phyloP scores from a whole-genome alignment of 2,888 invertebrate species.

The Aphrophora alni region DNA sequence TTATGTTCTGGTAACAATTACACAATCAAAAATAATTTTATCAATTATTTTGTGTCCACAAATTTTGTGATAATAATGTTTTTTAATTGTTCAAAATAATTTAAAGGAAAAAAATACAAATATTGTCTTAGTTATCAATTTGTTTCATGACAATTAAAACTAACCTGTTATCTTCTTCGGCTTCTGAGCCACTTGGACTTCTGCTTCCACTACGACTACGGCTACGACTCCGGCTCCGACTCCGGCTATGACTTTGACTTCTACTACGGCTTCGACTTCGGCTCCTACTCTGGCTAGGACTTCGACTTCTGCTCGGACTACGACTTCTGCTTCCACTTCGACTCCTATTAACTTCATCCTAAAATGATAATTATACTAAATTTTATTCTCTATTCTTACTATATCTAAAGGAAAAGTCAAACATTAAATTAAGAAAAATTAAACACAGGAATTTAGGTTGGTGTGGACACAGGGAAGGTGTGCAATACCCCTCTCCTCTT shows the following conservation, averaged over 20 bases:
- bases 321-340: slow-evolving; percentile 22
- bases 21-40: no score
- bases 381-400: neutral
- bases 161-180: slow-evolving; percentile 51
- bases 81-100: no score
- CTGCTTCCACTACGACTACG: slow-evolving; percentile 41
- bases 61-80: neutral
- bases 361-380: neutral
- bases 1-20: no score
- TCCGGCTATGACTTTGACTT: slow-evolving; percentile 41
- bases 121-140: no score
- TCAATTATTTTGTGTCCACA: neutral
- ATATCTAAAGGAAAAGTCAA: neutral
- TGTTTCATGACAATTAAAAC: no score
- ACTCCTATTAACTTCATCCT: neutral
- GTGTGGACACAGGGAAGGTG: no score
- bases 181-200: slow-evolving; percentile 48
- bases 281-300: slow-evolving; percentile 40
- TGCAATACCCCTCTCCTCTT: no score
- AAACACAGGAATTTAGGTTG: no score
- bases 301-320: slow-evolving; percentile 21
- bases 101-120: no score
- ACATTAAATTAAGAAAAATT: neutral
- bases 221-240: slow-evolving; percentile 42
- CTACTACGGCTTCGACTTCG: slow-evolving; percentile 38